Base-by-base conservation (phyloP, 2,797 vertebrate genomes). In the Pseudomugil gertrudae region DNA sequence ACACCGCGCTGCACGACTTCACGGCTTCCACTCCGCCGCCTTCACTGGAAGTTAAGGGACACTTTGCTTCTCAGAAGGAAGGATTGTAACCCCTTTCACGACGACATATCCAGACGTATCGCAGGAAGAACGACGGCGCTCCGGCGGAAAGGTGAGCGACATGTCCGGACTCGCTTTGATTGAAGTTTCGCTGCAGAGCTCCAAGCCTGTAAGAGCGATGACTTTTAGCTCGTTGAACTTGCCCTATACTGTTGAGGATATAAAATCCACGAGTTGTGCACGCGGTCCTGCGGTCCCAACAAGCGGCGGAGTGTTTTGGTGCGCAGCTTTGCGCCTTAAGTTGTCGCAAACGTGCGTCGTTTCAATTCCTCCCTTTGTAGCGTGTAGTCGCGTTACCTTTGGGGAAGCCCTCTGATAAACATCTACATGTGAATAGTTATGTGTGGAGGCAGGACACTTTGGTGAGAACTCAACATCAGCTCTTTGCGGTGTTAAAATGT, bases 11-110 rank as follows among this genome's bases (percentile, higher is more conserved):
- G 66, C 84, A 33, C 50, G 63, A 54, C 8, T 69, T 64, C 74
- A 0, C 71, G 8, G 59, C 80, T 47, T 52, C 59, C 69, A 33
- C 69, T 55, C 55, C 48, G 63, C 74, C 5, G 62, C 62, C 69
- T 70, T 33, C 72, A n/a, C 38, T 27, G 54, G 57, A 86, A 91
- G 50, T 89, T 78, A 73, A 66, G 79, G 63, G 62, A 55, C 67
- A 60, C 82, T 78, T 66, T 11, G 38, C 70, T 38, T 55, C 29
- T 7, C 29, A 5, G 56, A 59, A 29, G 27, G 47, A 63, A 50
- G 66, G 64, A 57, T 27, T 63, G 6, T 1, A 13, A 9, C 5
- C 52, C 14, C n/a, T 7, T 15, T 40, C 56, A 9, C 71, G 55
- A 70, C 74, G 59, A 58, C 19, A 56, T 57, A 32, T 32, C n/a